Base-by-base conservation (phyloP, 2,888 invertebrate genomes). In the Herminia tarsipennalis region DNA sequence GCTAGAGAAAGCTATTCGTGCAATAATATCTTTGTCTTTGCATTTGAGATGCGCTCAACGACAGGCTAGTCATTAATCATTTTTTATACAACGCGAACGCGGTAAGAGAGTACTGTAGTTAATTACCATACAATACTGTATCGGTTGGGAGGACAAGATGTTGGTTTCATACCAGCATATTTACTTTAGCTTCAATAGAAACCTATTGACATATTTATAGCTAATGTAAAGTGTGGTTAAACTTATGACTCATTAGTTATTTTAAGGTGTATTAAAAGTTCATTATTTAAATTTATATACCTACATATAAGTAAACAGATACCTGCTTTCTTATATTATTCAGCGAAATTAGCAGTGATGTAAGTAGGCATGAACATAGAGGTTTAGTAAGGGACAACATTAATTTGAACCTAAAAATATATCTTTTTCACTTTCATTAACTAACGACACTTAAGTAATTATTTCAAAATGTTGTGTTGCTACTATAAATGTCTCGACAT, bases 1-100 rank as follows among this genome's bases (percentile, higher is more conserved):
- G 71, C 88, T 67, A 71, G 89, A 78, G 90, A 91, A 89, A 90
- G 89, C 83, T 74, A 81, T 82, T 88, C 83, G 83, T 78, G 82
- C 85, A 81, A 83, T 80, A 82, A 83, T 78, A 77, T 83, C 80
- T 83, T 84, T 85, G 83, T 85, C 77, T 81, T 74, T 65, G 53
- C 54, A 66, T 65, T 61, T 63, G 56, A 74, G 73, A 75, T 66
- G 70, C 66, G 54, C 53, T 56, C 52, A 40, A 56, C 56, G 51
- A 49, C 41, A 58, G 44, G 55, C 46, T 62, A 52, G 55, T 56
- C 63, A 64, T 69, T 67, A 70, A 66, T 65, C 46, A 59, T 47
- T 60, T 63, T 68, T 66, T 63, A 57, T 66, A 60, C 14, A 35
- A 42, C 29, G 29, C 49, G 43, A 33, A 13, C 21, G 12, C 10